Evolutionary conservation across 1,140 invertebrate genomes (phyloP), one percentile per base, ranked within the genome.

Genomic region (Ganaspis sp.): DNA sequence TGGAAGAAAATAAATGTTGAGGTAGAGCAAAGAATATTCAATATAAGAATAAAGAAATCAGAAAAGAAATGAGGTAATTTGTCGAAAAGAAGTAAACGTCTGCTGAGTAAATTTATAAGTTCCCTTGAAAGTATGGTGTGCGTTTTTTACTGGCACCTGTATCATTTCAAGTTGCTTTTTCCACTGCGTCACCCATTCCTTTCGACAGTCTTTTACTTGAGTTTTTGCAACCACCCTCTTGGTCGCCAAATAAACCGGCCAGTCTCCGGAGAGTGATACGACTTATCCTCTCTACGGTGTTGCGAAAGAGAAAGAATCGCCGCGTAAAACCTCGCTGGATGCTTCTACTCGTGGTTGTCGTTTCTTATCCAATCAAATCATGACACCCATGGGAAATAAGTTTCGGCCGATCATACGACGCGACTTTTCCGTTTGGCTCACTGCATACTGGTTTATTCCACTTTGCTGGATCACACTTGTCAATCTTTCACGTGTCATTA

Each of bases 341-440:
- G 74, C 38, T 15, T 21, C 74, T 74, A 53, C 19, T 72, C 70
- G 34, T 74, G 53, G 26, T 72, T 74, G 40, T 71, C 74, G 72
- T 64, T 64, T 70, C 64, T 21, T 29, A 64, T 76, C 80, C 78
- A 87, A 89, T 89, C 87, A 86, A 88, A 88, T 88, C 82, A 89
- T 85, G 73, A 76, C 73, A 81, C 87, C 82, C 84, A 29, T 53
- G 87, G 87, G 88, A 89, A 89, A 89, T 88, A 88, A 86, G 81
- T 88, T 88, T 86, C 83, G 84, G 82, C 72, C 76, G 79, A 84
- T 87, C 85, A 87, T 87, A 87, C 77, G 26, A 64, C 23, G n/a
- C 17, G 45, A 49, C 15, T 49, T 49, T 49, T n/a, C 12, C 45
- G 5, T n/a, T 64, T 9, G 9, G 11, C 58, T 64, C 23, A 64